Evolutionary conservation across 2,797 vertebrate species (phyloP).

Genomic region (Gymnothorax javanicus): DNA sequence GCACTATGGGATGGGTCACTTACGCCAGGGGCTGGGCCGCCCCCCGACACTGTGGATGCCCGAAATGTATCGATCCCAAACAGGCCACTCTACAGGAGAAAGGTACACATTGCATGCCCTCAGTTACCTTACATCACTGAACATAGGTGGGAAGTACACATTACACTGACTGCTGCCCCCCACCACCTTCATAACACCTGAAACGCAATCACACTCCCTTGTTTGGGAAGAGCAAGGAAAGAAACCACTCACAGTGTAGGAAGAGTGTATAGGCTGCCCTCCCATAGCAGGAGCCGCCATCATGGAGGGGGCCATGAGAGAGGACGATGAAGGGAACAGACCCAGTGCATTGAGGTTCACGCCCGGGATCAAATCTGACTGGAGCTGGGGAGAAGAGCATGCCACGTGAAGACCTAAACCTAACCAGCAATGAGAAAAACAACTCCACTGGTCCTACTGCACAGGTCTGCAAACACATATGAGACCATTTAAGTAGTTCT

Average conservation of each 20-base stretch:
- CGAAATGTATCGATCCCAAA: constrained; percentile 74
- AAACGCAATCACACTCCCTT: not conserved
- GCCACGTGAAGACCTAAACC: not conserved
- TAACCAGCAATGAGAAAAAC: not conserved
- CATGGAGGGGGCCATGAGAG: constrained; percentile 89
- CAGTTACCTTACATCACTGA: not conserved
- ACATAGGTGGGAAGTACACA: constrained; percentile 1
- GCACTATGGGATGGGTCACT: constrained; percentile 71
- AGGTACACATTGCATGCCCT: constrained; percentile 42
- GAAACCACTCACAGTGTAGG: constrained; percentile 86
- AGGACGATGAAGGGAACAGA: constrained; percentile 88
- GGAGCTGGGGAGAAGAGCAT: constrained; percentile 76
- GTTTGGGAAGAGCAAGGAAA: not conserved
- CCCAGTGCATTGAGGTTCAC: constrained; percentile 97
- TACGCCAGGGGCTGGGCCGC: constrained; percentile 72
- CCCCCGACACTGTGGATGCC: constrained; percentile 70
- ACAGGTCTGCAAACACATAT: not conserved
- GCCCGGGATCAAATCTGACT: constrained; percentile 98
- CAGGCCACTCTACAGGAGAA: constrained; percentile 72
- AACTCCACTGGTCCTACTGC: not conserved
- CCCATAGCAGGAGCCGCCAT: constrained; percentile 83
- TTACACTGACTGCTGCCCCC: not conserved
- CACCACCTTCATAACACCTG: not conserved
- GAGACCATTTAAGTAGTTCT: not conserved
- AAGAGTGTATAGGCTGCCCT: constrained; percentile 84